Base-by-base conservation (phyloP, 2,888 invertebrate genomes). In the Malacosoma neustria region DNA sequence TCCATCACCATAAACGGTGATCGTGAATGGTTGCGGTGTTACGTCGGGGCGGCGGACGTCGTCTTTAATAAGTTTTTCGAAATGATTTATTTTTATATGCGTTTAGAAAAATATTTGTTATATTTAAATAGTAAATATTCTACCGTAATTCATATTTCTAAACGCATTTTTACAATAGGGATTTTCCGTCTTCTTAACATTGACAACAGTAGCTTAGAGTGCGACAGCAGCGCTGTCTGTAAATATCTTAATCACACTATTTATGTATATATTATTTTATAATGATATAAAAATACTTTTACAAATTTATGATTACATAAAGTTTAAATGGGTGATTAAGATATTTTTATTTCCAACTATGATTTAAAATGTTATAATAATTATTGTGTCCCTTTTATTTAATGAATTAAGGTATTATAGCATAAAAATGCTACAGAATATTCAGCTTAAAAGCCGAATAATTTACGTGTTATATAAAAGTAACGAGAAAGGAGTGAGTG, bases 131-230 rank as follows among this genome's bases (percentile, higher is more conserved):
- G 9, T 22, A 9, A 7, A 22, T 22, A 22, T 22, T 22, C n/a
- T n/a, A n/a, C n/a, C n/a, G n/a, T n/a, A n/a, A n/a, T n/a, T n/a
- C n/a, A n/a, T 22, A 22, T 22, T 22, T 22, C 22, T 22, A 3
- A 3, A 22, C 22, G 22, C 22, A 22, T 22, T 7, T 22, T 2
- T 2, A 22, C 48, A 52, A 39, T 62, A 63, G 57, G 60, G 53
- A 59, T 61, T 60, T 54, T 56, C 54, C 55, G 55, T 61, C 56
- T 63, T 68, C 58, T 57, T 55, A 65, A 70, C 70, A 72, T 66
- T 74, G 74, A 74, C 74, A 74, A 74, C 74, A 73, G 73, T 74
- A 72, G 69, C 65, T 57, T 69, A 71, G 70, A 57, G 64, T 63
- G 71, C 68, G 73, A 70, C 71, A 71, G 69, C 69, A 72, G 66